Conservation (phyloP, 2,113 vertebrate genomes). For the Dascyllus trimaculatus region DNA sequence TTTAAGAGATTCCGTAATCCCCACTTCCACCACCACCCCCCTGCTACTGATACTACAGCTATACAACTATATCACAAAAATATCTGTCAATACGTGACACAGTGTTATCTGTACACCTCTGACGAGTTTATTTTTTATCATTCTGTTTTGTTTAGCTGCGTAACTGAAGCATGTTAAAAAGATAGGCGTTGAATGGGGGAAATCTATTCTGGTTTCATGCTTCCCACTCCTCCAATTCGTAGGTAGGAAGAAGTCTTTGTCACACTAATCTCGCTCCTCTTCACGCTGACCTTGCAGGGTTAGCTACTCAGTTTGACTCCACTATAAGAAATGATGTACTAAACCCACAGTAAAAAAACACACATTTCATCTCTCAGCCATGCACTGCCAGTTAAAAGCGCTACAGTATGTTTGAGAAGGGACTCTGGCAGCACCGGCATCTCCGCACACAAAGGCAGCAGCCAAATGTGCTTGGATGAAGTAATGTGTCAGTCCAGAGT, state of each 20-base stretch:
- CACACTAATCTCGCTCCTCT: slow-evolving; percentile 31
- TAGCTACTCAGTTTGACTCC: slow-evolving; percentile 6
- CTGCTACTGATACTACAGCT: neutral
- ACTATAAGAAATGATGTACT: slow-evolving; percentile 31
- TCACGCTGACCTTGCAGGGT: slow-evolving; percentile 39
- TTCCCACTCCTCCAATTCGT: neutral
- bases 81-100: no score
- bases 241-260: slow-evolving; percentile 22
- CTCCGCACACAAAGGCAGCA: slow-evolving; percentile 16
- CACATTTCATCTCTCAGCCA: slow-evolving; percentile 17
- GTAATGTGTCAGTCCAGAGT: slow-evolving; percentile 15
- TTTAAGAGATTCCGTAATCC: neutral
- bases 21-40: neutral
- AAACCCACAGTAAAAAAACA: slow-evolving; percentile 19
- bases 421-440: neutral
- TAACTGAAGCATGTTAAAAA: neutral
- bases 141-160: neutral
- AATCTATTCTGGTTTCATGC: slow-evolving; percentile 23
- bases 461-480: slow-evolving; percentile 11
- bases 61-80: no score
- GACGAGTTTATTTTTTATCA: neutral
- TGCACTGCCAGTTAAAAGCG: slow-evolving; percentile 15
- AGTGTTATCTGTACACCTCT: no score
- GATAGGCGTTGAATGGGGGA: neutral
- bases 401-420: slow-evolving; percentile 5